Evolutionary conservation across 2,888 invertebrate species (phyloP), one percentile per base, ranked within the genome.

Genomic region (Fissipunctia ypsillon): DNA sequence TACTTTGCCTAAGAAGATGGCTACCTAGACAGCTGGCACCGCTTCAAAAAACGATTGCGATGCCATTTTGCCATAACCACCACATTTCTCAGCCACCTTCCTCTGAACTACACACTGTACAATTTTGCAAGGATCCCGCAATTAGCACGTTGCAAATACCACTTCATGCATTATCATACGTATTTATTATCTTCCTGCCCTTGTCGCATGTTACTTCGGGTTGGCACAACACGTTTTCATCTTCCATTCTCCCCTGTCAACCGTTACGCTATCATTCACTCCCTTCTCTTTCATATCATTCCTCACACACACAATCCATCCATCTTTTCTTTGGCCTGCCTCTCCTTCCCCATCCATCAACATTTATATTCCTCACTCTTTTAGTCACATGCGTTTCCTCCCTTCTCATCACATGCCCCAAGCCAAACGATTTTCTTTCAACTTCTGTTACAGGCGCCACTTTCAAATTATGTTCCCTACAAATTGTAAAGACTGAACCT

Each of bases 401-500:
- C 6, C 16, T 45, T 19, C 45, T 9, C 45, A 48, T 22, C 22
- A 48, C 9, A 48, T 48, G 45, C 22, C 48, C 3, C 10, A 48
- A 48, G 9, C 22, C 48, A 48, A 48, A 48, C 48, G 22, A 3
- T 48, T 48, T 48, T 3, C 48, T 48, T 22, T 48, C 48, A 48
- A 48, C 22, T 22, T 48, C 22, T 48, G 48, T 48, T 48, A 48
- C 9, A 10, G 48, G 3, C 22, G 0, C 22, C 3, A 22, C 22
- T 48, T 22, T 48, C 48, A 48, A 22, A 48, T 48, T 48, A 22
- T 22, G 22, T 28, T 45, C 0, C 4, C 12, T n/a, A n/a, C 6
- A 52, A 28, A 14, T 50, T 54, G n/a, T n/a, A 41, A 38, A 4
- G 6, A 31, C 31, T 75, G n/a, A 38, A 50, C 48, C 64, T 80